These are phyloP conservation scores for Dasysyrphus albostriatus DNA, from an alignment of 2,888 invertebrate genomes.

Conservation along the genomic window DNA sequence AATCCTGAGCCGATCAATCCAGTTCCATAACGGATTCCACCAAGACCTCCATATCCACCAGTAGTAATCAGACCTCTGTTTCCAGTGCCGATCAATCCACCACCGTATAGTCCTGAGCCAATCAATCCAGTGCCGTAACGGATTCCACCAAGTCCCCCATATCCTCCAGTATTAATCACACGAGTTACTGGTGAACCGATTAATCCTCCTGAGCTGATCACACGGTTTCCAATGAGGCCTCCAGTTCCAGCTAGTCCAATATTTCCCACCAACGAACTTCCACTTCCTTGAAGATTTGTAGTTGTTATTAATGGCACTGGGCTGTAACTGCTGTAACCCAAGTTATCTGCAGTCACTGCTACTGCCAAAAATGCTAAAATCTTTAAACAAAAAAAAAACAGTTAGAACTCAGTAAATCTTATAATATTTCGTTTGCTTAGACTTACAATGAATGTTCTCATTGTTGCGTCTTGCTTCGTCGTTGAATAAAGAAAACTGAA, in stretches of 20 bases:
- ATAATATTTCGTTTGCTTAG: neutral
- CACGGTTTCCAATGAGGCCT: neutral
- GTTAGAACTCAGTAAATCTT: neutral
- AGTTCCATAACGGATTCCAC: no score
- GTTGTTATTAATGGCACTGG: neutral
- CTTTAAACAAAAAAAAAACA: slow-evolving; percentile 64
- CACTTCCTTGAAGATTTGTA: neutral
- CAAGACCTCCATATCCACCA: no score
- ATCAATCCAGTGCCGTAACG: no score
- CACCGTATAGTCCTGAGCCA: no score
- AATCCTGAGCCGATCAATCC: no score
- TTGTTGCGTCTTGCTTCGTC: slow-evolving; percentile 40
- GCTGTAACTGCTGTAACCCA: slow-evolving; percentile 77
- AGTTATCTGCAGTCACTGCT: slow-evolving; percentile 76
- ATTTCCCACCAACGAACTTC: neutral
- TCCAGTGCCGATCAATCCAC: no score
- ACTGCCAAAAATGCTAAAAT: slow-evolving; percentile 71
- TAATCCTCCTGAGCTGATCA: no score
- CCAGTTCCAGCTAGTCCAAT: neutral
- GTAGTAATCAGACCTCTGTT: no score
- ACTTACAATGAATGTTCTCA: slow-evolving; percentile 55
- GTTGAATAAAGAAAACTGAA: slow-evolving; percentile 34
- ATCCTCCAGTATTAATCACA: neutral
- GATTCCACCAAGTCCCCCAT: no score
- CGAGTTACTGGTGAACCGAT: neutral